Base-by-base conservation (phyloP, 1,140 invertebrate species). In the Yoshiicerus persimilis region DNA sequence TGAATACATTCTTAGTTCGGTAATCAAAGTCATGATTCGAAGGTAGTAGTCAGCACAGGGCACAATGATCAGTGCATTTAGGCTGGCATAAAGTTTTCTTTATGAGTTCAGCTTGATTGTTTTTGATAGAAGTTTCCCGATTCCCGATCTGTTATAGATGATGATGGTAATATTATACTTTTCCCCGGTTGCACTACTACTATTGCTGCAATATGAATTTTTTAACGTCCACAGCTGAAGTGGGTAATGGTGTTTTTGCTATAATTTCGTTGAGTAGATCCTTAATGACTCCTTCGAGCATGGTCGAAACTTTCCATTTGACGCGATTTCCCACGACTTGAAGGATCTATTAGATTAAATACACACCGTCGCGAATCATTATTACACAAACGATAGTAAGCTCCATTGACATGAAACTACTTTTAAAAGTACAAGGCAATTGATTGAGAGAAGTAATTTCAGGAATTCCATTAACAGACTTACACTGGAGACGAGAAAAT, bases 251-350 rank as follows among this genome's bases (percentile, higher is more conserved):
- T 56, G 88, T 88, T 88, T 88, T 80, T n/a, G 38, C 41, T 38
- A 88, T 88, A 38, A 88, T 88, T 47, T 88, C 88, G 62, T 88
- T 88, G n/a, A 88, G 38, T 8, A 88, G 25, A 34, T 88, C 85
- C 56, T 86, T 88, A 23, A 88, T 86, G 20, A 80, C 75, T 36
- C 85, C 88, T 88, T 88, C 88, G 36, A 88, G 27, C 88, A 88
- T 88, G 9, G 39, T 88, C 5, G 88, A 86, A 80, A 88, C 88
- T 84, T 88, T 88, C 88, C 88, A 88, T 47, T 88, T 88, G 39
- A 88, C 88, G 64, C 85, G 84, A 27, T 86, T 86, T 75, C 88
- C 88, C 23, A 86, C 85, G 16, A 88, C 75, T 87, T 86, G 85
- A n/a, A 88, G 39, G 32, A 88, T 86, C 88, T 88, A 85, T n/a